Percentiles rank a stretch among this genome's conserved stretches.
Conservation (phyloP, 2,888 invertebrate genomes). For the Drosophila cognata region DNA sequence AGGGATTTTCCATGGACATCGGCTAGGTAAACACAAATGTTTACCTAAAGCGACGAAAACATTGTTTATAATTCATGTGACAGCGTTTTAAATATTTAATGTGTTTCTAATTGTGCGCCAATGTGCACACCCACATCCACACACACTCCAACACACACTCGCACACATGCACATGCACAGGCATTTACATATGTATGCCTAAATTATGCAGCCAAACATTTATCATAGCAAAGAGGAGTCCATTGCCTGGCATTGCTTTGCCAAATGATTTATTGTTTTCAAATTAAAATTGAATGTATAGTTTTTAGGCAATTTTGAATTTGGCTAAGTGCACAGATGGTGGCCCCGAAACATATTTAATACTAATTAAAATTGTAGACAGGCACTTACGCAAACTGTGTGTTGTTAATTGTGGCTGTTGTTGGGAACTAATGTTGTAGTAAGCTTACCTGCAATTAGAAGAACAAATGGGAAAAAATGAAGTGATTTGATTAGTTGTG, state of each 20-base stretch:
- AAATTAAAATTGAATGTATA: constrained; percentile 57
- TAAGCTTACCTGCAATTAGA: constrained; percentile 78
- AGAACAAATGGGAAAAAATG: constrained; percentile 58
- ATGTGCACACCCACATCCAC: constrained; percentile 32
- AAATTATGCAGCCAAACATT: constrained; percentile 50
- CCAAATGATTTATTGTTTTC: constrained; percentile 69
- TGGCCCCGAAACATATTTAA: constrained; percentile 47
- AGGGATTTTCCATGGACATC: constrained; percentile 21
- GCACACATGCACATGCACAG: constrained; percentile 3
- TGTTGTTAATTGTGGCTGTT: constrained; percentile 31
- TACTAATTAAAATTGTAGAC: constrained; percentile 76
- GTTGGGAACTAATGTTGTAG: constrained; percentile 41
- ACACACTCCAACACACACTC: constrained; percentile 10
- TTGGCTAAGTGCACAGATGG: constrained; percentile 59
- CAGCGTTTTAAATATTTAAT: constrained; percentile 72
- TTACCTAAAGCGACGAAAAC: constrained; percentile 46
- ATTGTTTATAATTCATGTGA: constrained; percentile 52
- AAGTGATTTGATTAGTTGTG: constrained; percentile 46
- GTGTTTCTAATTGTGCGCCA: constrained; percentile 72
- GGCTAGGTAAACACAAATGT: constrained; percentile 31
- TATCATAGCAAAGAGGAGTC: background rate
- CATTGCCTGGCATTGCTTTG: constrained; percentile 3
- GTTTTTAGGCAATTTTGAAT: constrained; percentile 36
- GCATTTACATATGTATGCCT: constrained; percentile 13
- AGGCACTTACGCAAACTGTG: constrained; percentile 68